These are phyloP conservation scores for Epinephelus coioides DNA, from an alignment of 2,797 vertebrate species.

Conservation along the genomic window DNA sequence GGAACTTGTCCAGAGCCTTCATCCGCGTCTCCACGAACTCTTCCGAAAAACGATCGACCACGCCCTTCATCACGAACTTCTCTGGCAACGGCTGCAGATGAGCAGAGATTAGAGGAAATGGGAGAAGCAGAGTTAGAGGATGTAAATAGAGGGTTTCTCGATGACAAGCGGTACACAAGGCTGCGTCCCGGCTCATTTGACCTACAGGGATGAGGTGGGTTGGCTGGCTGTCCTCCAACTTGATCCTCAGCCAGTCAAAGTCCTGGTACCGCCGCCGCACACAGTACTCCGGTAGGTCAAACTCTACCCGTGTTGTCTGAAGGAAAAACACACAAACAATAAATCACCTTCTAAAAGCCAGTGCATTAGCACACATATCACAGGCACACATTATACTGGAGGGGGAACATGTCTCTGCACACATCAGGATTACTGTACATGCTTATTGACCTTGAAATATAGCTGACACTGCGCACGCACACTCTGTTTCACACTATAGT, in stretches of 20 bases:
- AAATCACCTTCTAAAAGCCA: not conserved
- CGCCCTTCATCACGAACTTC: slow-evolving; percentile 99
- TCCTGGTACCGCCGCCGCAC: slow-evolving; percentile 97
- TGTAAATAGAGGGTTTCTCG: not conserved
- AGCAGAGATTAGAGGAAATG: not conserved
- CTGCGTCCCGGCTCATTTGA: slow-evolving; percentile 45
- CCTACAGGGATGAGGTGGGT: slow-evolving; percentile 99
- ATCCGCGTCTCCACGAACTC: slow-evolving; percentile 97
- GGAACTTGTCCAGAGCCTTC: slow-evolving; percentile 96
- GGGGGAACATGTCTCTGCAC: not conserved
- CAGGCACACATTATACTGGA: not conserved
- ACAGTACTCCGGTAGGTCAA: slow-evolving; percentile 95
- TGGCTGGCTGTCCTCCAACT: slow-evolving; percentile 97
- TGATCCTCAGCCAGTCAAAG: slow-evolving; percentile 96
- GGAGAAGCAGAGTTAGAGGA: not conserved
- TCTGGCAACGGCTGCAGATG: slow-evolving; percentile 92
- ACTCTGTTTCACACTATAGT: slow-evolving; percentile 6
- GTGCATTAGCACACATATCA: not conserved
- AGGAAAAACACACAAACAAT: slow-evolving; percentile 39
- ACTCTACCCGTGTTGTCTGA: slow-evolving; percentile 95
- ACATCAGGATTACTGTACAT: not conserved
- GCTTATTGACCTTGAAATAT: slow-evolving; percentile 36
- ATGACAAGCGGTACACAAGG: not conserved
- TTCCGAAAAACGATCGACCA: slow-evolving; percentile 97
- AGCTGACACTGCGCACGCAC: slow-evolving; percentile 16